These are phyloP conservation scores for Cephus pygmeus DNA, from an alignment of 2,888 invertebrate genomes.

Conservation along the genomic window DNA sequence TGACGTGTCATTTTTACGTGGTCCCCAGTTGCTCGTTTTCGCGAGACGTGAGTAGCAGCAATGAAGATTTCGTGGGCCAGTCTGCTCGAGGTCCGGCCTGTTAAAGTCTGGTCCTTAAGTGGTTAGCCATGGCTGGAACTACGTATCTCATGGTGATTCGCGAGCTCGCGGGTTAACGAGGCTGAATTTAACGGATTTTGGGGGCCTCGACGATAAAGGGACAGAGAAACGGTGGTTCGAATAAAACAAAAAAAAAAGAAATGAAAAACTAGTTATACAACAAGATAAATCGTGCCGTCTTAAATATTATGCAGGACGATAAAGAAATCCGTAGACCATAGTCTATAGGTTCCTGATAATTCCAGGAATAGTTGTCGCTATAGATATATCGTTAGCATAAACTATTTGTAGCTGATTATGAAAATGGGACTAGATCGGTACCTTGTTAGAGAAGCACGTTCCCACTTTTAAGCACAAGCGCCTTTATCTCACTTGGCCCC, in stretches of 20 bases:
- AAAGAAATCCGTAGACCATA: background rate
- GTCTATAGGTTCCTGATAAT: background rate
- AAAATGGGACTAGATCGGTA: constrained; percentile 45
- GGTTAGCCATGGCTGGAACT: background rate
- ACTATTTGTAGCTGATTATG: constrained; percentile 36
- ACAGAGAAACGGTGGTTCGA: background rate
- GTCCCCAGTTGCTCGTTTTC: background rate
- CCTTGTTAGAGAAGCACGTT: constrained; percentile 43
- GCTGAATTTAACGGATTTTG: background rate
- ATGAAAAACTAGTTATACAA: constrained; percentile 6
- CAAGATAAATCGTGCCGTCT: background rate
- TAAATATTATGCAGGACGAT: background rate
- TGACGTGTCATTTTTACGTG: background rate
- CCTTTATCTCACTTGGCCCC: background rate
- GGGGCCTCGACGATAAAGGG: background rate
- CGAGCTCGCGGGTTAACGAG: background rate
- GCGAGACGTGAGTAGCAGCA: background rate
- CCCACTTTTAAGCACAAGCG: constrained; percentile 17
- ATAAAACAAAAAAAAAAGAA: background rate
- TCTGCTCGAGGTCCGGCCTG: background rate
- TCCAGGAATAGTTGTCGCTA: background rate
- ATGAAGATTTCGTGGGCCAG: background rate
- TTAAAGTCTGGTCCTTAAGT: background rate
- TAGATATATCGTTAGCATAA: background rate
- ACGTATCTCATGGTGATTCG: background rate